Base-by-base conservation (phyloP, 2,888 invertebrate species). In the Mesorhabditis sp. region DNA sequence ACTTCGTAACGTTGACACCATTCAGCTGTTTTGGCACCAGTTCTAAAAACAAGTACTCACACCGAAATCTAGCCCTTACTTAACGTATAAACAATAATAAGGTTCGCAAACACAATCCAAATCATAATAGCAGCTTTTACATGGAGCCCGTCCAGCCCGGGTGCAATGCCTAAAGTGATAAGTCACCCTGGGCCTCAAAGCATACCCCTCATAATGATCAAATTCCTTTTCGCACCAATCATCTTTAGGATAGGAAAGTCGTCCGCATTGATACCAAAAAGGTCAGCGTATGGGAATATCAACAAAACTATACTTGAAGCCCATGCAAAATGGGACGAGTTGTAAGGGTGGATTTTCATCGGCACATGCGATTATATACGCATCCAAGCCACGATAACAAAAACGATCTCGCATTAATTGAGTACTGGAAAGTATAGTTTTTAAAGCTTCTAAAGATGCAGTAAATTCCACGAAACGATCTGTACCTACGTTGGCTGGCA, bases 1-100 rank as follows among this genome's bases (percentile, higher is more conserved):
- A 80, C 66, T 43, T 80, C 80, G 67, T 77, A 80, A 45, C 76
- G 72, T 61, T 80, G 80, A 71, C 80, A 80, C 80, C 80, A 80
- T n/a, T 76, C 68, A 4, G 80, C 80, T 5, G 80, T 80, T 45
- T 76, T 72, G 50, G 70, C 75, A 3, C 79, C 79, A 70, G 67
- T 70, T 71, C 72, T 73, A 44, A 58, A 73, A 69, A 45, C 4
- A 65, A n/a, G 15, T 10, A 61, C 42, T 45, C 28, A 28, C 28
- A 28, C 28, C 28, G 28, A 28, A 28, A 28, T 28, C 28, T 28
- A 28, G 28, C 28, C 28, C 72, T 65, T 62, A 73, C 74, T 72
- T 74, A 44, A 67, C 68, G 66, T 71, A 72, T 6, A 76, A 64
- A 61, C 76, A 76, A 13, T 66, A 65, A 62, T 71, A 76, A 4